Conservation (phyloP, 1,140 invertebrate genomes). For the Littorina saxatilis region DNA sequence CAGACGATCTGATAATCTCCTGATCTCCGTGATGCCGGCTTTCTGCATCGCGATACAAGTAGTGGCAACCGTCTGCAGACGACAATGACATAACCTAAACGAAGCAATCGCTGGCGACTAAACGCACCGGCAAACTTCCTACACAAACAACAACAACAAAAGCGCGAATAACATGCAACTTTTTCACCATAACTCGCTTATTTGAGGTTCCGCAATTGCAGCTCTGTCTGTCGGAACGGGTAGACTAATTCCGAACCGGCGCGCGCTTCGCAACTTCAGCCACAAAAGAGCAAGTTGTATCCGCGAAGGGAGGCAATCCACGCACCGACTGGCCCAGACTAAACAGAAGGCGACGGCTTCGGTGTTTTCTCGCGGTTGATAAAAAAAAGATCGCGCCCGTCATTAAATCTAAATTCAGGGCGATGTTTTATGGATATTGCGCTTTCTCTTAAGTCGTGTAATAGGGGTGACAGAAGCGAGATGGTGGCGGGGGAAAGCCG, state of each 20-base stretch:
- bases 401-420: no score
- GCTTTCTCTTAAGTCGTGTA: no score
- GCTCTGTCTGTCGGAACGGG: no score
- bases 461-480: not conserved
- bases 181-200: no score
- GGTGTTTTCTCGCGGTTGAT: not conserved
- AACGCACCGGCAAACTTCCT: no score
- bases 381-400: no score
- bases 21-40: not conserved
- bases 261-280: not conserved
- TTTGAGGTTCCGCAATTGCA: no score
- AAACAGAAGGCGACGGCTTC: slow-evolving; percentile 8
- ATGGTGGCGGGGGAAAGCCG: not conserved
- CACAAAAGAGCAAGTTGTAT: slow-evolving; percentile 13
- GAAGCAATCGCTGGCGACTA: no score
- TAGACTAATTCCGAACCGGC: not conserved
- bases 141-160: no score
- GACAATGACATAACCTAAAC: not conserved
- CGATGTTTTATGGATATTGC: no score
- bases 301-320: not conserved
- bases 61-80: not conserved
- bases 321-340: slow-evolving; percentile 16
- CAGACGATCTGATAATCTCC: slow-evolving; percentile 9
- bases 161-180: no score
- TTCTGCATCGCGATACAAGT: not conserved